Base-by-base conservation (phyloP, 2,888 invertebrate genomes). In the Heteromurus nitidus region DNA sequence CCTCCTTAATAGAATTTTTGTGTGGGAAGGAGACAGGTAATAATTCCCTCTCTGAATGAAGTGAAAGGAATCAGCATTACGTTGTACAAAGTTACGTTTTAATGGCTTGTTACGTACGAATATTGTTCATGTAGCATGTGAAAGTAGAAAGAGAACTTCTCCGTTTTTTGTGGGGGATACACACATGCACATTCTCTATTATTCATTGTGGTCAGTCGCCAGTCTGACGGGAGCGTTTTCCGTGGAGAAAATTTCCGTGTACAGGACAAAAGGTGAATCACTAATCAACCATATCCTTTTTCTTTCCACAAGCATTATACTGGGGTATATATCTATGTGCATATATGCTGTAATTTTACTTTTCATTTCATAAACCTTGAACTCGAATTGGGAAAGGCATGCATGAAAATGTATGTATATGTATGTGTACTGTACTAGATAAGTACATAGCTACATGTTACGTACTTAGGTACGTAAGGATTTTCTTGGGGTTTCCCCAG, bases 191-290 rank as follows among this genome's bases (percentile, higher is more conserved):
- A 47, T 60, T 76, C 30, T 73, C 53, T 64, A 73, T 55, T 80
- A 80, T 80, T 80, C 72, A 80, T 80, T 30, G 72, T 60, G 73
- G 44, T 72, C 73, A 72, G 80, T 72, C 80, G 80, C 80, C 80
- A 73, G 67, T 73, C 72, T 65, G 80, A 70, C 80, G 80, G 70
- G 65, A 9, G 58, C 58, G 55, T 69, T 55, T 58, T 36, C 20
- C 9, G 20, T 55, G 24, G 55, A 26, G 55, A 20, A 67, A 28
- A 73, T 73, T 72, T 42, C 70, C 70, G 31, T 16, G 60, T 20
- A 7, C 70, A 79, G 79, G 70, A 79, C 70, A 79, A 79, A 64
- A 72, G 53, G 47, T 64, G 79, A 72, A 70, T 70, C 24, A 44
- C 79, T 79, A 79, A 79, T 79, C 79, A 79, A 64, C 62, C 22